Percentiles rank a stretch among this genome's conserved stretches.
Evolutionary conservation across 2,888 invertebrate genomes (phyloP).

Genomic region (Mellilla xanthometata): DNA sequence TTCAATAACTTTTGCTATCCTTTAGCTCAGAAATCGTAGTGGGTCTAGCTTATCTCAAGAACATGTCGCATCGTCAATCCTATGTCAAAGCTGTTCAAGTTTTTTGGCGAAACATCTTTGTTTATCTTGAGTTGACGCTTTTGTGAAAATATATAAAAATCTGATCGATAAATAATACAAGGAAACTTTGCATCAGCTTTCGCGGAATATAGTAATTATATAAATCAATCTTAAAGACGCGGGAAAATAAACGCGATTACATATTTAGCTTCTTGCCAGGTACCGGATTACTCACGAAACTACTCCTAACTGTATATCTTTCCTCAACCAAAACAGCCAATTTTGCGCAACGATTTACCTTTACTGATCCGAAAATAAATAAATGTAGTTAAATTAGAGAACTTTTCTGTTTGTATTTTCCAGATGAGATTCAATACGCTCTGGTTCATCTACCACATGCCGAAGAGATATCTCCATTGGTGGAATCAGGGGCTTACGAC

Average conservation of each 20-base stretch:
- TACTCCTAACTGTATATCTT: constrained; percentile 1
- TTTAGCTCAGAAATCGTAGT: too few species aligned
- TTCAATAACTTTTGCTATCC: too few species aligned
- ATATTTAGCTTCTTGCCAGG: constrained; percentile 4
- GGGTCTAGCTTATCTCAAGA: too few species aligned
- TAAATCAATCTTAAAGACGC: neutral
- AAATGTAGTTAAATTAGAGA: neutral
- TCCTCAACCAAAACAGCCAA: constrained; percentile 1
- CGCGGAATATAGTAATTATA: neutral
- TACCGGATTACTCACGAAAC: constrained; percentile 3
- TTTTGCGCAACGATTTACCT: constrained; percentile 1
- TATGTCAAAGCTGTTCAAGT: too few species aligned
- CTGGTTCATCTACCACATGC: constrained; percentile 69
- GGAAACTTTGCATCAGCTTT: neutral
- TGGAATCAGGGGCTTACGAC: constrained; percentile 70
- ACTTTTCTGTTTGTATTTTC: constrained; percentile 18
- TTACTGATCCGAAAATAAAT: constrained; percentile 1
- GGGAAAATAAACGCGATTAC: constrained; percentile 1
- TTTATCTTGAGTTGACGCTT: too few species aligned
- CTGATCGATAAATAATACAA: too few species aligned
- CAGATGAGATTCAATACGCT: constrained; percentile 67
- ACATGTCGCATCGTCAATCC: too few species aligned
- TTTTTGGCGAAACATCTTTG: too few species aligned
- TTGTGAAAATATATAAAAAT: too few species aligned
- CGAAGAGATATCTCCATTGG: constrained; percentile 62